Evolutionary conservation across 2,888 invertebrate genomes (phyloP).

Genomic region (Limnephilus marmoratus): DNA sequence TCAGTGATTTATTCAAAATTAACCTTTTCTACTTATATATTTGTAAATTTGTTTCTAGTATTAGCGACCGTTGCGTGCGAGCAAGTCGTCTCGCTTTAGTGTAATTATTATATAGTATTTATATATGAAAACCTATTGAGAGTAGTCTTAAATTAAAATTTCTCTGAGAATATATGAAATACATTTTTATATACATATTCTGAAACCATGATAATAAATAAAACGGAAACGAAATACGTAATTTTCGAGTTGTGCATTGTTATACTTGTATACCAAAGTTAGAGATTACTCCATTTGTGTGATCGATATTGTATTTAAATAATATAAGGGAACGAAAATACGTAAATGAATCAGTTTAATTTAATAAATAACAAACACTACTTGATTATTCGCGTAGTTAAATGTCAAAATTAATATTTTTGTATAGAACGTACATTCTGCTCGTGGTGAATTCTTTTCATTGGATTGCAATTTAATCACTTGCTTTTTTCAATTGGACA

Average conservation of each 20-base stretch:
- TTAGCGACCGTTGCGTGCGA: slow-evolving; percentile 70
- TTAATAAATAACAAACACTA: slow-evolving; percentile 57
- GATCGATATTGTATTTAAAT: slow-evolving; percentile 63
- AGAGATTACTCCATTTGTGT: slow-evolving; percentile 69
- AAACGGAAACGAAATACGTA: slow-evolving; percentile 64
- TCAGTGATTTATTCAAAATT: slow-evolving; percentile 65
- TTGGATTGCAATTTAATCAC: slow-evolving; percentile 20
- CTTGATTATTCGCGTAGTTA: slow-evolving; percentile 59
- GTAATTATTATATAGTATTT: slow-evolving; percentile 66
- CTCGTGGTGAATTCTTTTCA: slow-evolving; percentile 44
- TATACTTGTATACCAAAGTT: slow-evolving; percentile 76
- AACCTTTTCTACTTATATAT: slow-evolving; percentile 64
- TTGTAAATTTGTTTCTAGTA: slow-evolving; percentile 73
- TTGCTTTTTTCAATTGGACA: slow-evolving; percentile 8
- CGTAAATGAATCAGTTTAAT: slow-evolving; percentile 62
- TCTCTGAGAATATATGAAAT: slow-evolving; percentile 61
- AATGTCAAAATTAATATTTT: slow-evolving; percentile 64
- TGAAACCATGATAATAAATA: slow-evolving; percentile 65
- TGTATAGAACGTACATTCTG: slow-evolving; percentile 62
- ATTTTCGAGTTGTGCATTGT: slow-evolving; percentile 65
- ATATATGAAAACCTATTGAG: slow-evolving; percentile 61
- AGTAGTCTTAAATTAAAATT: slow-evolving; percentile 60
- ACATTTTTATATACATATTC: slow-evolving; percentile 66
- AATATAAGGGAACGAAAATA: slow-evolving; percentile 62
- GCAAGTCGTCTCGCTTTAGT: slow-evolving; percentile 62